Evolutionary conservation across 1,140 invertebrate species (phyloP).

Genomic region (Cotesia glomerata): DNA sequence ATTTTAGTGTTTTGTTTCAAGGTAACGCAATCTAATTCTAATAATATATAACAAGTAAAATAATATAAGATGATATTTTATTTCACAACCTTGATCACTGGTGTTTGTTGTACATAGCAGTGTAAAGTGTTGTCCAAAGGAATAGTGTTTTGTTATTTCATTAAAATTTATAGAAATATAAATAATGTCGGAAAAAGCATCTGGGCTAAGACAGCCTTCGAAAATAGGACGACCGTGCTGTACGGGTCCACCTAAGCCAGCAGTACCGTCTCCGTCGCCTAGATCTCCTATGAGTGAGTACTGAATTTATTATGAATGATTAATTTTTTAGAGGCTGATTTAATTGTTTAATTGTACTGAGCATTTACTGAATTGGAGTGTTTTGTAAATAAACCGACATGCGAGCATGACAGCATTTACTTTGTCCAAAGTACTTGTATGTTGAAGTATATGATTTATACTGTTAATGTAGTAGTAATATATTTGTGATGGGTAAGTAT

Average conservation of each 20-base stretch:
- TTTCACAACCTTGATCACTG: constrained; percentile 14
- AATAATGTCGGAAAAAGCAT: constrained; percentile 53
- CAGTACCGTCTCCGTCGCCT: constrained; percentile 65
- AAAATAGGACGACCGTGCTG: constrained; percentile 69
- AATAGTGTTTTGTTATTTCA: no score
- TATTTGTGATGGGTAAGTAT: constrained; percentile 4
- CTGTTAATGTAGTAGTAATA: not conserved
- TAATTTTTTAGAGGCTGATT: no score
- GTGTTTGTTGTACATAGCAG: not conserved
- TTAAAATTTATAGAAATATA: not conserved
- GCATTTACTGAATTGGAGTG: not conserved
- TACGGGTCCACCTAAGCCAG: constrained; percentile 66
- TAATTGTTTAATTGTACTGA: no score
- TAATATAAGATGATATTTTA: not conserved
- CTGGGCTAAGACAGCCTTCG: constrained; percentile 67
- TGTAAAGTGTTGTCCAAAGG: constrained; percentile 16
- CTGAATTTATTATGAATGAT: not conserved
- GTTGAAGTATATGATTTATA: no score
- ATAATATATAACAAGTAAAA: no score
- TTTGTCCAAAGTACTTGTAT: no score
- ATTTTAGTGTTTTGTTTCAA: no score
- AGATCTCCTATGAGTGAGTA: constrained; percentile 53
- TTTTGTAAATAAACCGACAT: not conserved
- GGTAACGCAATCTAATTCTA: no score
- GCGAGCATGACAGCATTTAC: no score